Base-by-base conservation (phyloP, 64 coral and sea anemone species). In the Dendrophyllia cribrosa region DNA sequence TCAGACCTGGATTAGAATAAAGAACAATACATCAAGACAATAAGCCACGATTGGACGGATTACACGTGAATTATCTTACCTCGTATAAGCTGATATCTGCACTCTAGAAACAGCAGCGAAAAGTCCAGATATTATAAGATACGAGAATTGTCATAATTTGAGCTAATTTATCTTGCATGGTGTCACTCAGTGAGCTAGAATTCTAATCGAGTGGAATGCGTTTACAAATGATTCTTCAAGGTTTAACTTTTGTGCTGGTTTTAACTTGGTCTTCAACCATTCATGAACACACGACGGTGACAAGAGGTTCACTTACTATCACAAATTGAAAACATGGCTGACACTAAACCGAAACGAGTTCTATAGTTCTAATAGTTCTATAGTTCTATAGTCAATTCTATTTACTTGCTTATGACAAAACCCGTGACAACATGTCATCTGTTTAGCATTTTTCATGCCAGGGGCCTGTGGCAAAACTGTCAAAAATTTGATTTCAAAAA, bases 361-460 rank as follows among this genome's bases (percentile, higher is more conserved):
- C 80, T 51, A 17, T 68, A 34, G 34, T 34, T 34, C 34, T 34
- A 34, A 34, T 34, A 34, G 34, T 34, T 34, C 34, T 34, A 34
- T 34, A 34, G 34, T 34, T 34, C 34, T 15, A n/a, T 65, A 12
- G 9, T 50, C 44, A 5, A 12, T 48, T 64, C 51, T 84, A 61
- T 84, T 84, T 84, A 49, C 43, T 82, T 65, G 79, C 16, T 62
- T 16, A 8, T 82, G 58, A 67, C 60, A 60, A 65, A 83, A 75
- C 0, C 43, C 59, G 7, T 83, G 79, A 81, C 75, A 81, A 9
- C 12, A 16, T 15, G 55, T 81, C 55, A 81, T 61, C 24, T 53
- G 75, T 50, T 53, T 56, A 22, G 20, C 49, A 25, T 58, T 56
- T 77, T 77, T 49, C 49, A 77, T 14, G 21, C 51, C 75, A 14